Evolutionary conservation across 2,888 invertebrate genomes (phyloP).

Genomic region (Oxytorus armatus): DNA sequence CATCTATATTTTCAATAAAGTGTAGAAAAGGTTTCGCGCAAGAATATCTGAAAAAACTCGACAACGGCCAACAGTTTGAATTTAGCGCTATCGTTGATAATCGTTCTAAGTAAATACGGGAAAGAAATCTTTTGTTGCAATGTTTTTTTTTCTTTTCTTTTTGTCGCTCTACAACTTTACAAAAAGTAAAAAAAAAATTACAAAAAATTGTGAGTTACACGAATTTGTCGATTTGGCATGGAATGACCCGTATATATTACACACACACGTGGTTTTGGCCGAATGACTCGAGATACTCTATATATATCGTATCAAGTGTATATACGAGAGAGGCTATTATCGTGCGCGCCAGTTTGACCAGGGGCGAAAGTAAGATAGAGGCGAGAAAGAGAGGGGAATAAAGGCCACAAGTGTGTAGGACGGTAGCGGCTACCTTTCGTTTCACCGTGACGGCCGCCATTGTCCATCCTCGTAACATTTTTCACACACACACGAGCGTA

Average conservation of each 20-base stretch:
- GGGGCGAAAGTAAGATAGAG: neutral
- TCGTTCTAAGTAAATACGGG: too few species aligned
- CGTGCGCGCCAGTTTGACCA: constrained; percentile 47
- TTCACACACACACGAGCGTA: constrained; percentile 28
- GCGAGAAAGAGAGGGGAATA: constrained; percentile 29
- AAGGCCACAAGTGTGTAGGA: constrained; percentile 72
- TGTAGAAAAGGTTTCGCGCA: too few species aligned
- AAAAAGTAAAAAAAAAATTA: neutral
- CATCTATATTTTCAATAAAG: too few species aligned
- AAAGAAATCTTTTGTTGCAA: too few species aligned
- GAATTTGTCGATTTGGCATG: neutral
- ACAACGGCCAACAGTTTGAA: too few species aligned
- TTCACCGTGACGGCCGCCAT: constrained; percentile 79
- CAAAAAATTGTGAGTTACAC: neutral
- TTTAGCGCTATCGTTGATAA: too few species aligned
- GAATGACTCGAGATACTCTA: constrained; percentile 59
- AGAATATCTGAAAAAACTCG: too few species aligned
- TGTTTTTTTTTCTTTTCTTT: too few species aligned
- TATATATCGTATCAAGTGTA: constrained; percentile 51
- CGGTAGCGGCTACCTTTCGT: constrained; percentile 73
- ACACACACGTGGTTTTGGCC: constrained; percentile 48
- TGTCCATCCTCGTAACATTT: constrained; percentile 69
- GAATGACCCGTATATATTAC: constrained; percentile 22
- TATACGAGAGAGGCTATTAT: constrained; percentile 59
- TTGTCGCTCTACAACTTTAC: too few species aligned